Percentiles rank a stretch among this genome's conserved stretches.
phyloP scores from a whole-genome alignment of 2,797 vertebrate species.

The Cyprinella venusta region DNA sequence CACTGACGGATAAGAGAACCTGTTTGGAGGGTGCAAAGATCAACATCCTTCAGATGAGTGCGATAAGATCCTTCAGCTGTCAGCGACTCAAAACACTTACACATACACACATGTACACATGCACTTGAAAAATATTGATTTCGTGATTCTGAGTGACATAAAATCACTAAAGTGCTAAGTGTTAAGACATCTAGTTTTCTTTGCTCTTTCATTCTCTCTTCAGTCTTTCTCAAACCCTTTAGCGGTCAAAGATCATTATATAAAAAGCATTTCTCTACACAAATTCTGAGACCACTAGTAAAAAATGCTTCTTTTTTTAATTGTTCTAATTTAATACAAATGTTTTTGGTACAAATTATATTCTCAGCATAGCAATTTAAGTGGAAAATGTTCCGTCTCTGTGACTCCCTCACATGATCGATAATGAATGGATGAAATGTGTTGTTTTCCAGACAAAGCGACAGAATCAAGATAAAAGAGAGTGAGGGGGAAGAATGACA shows the following conservation, averaged over 20 bases:
- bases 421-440: constrained; percentile 51
- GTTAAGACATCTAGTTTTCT: constrained; percentile 12
- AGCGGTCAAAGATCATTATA: not conserved
- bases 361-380: constrained; percentile 4
- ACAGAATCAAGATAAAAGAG: constrained; percentile 36
- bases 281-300: not conserved
- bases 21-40: constrained; percentile 4
- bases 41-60: constrained; percentile 16
- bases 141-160: constrained; percentile 17
- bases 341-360: not conserved
- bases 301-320: not conserved
- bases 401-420: constrained; percentile 11
- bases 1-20: not conserved
- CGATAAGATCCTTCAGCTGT: constrained; percentile 11
- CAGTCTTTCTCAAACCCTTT: not conserved
- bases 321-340: not conserved
- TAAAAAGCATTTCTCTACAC: not conserved
- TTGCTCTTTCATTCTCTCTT: constrained; percentile 16
- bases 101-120: constrained; percentile 12
- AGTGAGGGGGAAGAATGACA: constrained; percentile 48
- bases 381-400: constrained; percentile 3
- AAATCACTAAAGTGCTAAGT: constrained; percentile 49
- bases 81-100: constrained; percentile 38
- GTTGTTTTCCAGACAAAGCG: constrained; percentile 28
- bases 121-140: constrained; percentile 43